Base-by-base conservation (phyloP, 1,140 invertebrate species). In the Potamilus streckersoni region DNA sequence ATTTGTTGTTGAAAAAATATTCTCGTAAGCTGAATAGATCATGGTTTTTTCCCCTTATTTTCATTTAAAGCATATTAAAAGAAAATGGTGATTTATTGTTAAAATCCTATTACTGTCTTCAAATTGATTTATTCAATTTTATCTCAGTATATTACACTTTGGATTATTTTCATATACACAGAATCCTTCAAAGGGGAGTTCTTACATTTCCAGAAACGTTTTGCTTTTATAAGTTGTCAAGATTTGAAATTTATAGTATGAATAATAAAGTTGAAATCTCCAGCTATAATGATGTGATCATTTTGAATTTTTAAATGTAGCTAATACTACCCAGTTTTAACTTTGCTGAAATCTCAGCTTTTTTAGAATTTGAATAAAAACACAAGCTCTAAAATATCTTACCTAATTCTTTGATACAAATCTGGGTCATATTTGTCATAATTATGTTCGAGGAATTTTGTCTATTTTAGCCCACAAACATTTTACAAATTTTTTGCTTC, bases 31-130 rank as follows among this genome's bases (percentile, higher is more conserved):
- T 31, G 19, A 17, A 56, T 74, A 72, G 14, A 63, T 57, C 23
- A 71, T 77, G 27, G 63, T 74, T 56, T 64, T 74, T 0, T n/a
- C 68, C 65, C 58, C 79, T 65, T 4, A 80, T 73, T 55, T 73
- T 59, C 20, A 80, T 58, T 15, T 78, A 27, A 3, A 80, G 19
- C 49, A 59, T 71, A 65, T 74, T 69, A 20, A 72, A 71, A 69
- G 78, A 80, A 16, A 78, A 20, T 38, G 38, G 31, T 13, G 72
- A 31, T 60, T 69, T 63, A 31, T 72, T 69, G 8, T 1, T 65
- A 13, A 74, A 69, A 49, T 31, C 27, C 6, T n/a, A 27, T 65
- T 6, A 58, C 71, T 63, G 19, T 70, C 56, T 23, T 57, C 38
- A 70, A 16, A 11, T n/a, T 73, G 68, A 67, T 76, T 57, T 58